Conservation (phyloP, 2,888 invertebrate genomes). For the Hermodice carunculata region DNA sequence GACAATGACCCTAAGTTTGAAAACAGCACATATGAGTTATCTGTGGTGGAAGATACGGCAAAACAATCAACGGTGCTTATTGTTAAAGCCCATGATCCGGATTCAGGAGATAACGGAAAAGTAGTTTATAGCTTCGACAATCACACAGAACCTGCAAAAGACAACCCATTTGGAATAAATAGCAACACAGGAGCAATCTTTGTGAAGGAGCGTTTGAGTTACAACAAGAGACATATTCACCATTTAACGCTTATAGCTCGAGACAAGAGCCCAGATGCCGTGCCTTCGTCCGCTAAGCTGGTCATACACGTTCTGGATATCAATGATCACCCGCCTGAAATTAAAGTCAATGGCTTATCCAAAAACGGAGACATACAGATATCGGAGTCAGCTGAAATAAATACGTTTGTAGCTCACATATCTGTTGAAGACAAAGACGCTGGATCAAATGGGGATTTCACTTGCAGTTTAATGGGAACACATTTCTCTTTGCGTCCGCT, state of each 20-base stretch:
- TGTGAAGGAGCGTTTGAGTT: constrained; percentile 25
- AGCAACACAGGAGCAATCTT: constrained; percentile 22
- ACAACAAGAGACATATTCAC: constrained; percentile 25
- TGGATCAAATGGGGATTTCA: constrained; percentile 25
- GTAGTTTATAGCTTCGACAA: constrained; percentile 37
- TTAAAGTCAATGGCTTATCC: constrained; percentile 86
- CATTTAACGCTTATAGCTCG: constrained; percentile 28
- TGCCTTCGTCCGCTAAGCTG: constrained; percentile 80
- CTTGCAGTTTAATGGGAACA: constrained; percentile 48
- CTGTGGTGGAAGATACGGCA: constrained; percentile 18
- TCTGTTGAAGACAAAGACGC: constrained; percentile 35
- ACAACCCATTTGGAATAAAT: constrained; percentile 25
- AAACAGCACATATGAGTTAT: constrained; percentile 21
- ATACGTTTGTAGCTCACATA: constrained; percentile 36
- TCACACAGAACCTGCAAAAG: constrained; percentile 18
- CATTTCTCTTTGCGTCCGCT: constrained; percentile 51
- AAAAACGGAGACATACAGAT: constrained; percentile 77
- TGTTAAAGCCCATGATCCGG: constrained; percentile 47
- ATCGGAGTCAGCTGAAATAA: constrained; percentile 40
- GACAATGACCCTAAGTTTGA: constrained; percentile 38
- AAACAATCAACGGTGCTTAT: constrained; percentile 23
- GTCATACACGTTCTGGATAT: constrained; percentile 76
- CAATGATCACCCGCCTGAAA: constrained; percentile 87
- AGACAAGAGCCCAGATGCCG: constrained; percentile 72
- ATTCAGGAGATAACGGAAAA: constrained; percentile 41